A percentile compares a stretch with the other conserved stretches of the same genome.
These are phyloP conservation scores for Channa argus DNA, from an alignment of 2,113 vertebrate genomes.

Conservation along the genomic window DNA sequence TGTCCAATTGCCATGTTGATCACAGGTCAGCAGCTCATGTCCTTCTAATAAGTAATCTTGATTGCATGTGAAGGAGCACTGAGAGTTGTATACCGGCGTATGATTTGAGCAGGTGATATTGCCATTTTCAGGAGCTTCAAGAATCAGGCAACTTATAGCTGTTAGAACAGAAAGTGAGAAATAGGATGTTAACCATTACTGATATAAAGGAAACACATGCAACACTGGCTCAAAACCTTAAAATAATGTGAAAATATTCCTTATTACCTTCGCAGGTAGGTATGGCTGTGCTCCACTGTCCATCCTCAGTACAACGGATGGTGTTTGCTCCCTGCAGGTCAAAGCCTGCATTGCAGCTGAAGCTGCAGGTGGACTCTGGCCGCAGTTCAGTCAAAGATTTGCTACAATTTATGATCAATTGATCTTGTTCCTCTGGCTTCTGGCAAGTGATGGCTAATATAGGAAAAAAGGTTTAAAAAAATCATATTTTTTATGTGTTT, in stretches of 20 bases:
- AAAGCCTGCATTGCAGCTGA: slow-evolving; percentile 68
- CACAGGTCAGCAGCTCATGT: slow-evolving; percentile 64
- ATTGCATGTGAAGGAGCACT: slow-evolving; percentile 76
- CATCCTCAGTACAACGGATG: slow-evolving; percentile 51
- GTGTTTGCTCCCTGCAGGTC: slow-evolving; percentile 53
- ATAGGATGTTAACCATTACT: neutral
- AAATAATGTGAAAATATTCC: neutral
- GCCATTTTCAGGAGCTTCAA: slow-evolving; percentile 64
- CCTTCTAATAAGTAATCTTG: slow-evolving; percentile 59
- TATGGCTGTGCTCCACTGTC: slow-evolving; percentile 50
- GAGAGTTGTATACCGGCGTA: slow-evolving; percentile 46
- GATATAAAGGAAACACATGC: too few species aligned
- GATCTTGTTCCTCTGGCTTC: slow-evolving; percentile 40
- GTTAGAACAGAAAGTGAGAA: slow-evolving; percentile 1
- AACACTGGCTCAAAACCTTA: too few species aligned
- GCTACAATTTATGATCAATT: slow-evolving; percentile 53
- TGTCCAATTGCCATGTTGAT: slow-evolving; percentile 74
- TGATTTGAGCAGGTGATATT: slow-evolving; percentile 66
- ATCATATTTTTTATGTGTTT: neutral
- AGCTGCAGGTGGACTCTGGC: slow-evolving; percentile 61
- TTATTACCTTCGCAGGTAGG: slow-evolving; percentile 68
- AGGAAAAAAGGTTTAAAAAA: neutral
- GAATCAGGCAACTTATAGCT: slow-evolving; percentile 67
- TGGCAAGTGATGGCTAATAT: slow-evolving; percentile 65
- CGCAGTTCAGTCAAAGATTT: slow-evolving; percentile 12